A percentile compares a stretch with the other conserved stretches of the same genome.
These are phyloP conservation scores for Hassar affinis DNA, from an alignment of 2,113 vertebrate genomes.

Conservation along the genomic window DNA sequence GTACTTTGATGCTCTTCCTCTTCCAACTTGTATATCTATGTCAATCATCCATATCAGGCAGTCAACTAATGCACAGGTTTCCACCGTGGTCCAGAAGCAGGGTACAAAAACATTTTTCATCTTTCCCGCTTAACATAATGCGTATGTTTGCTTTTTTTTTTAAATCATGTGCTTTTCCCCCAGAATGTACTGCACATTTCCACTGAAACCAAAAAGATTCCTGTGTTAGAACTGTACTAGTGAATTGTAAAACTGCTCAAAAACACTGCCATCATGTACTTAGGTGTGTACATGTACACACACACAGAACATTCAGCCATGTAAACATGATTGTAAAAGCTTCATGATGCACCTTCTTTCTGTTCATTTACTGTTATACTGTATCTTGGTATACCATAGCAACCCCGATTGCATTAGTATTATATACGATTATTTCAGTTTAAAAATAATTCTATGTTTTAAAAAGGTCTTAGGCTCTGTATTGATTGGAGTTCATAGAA, in stretches of 20 bases:
- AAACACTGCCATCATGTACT: background rate
- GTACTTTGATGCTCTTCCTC: conserved; percentile 1
- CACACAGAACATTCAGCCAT: background rate
- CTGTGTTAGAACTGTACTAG: background rate
- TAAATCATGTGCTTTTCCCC: too few species aligned
- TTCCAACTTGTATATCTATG: conserved; percentile 27
- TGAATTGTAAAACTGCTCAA: background rate
- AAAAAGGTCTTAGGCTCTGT: background rate
- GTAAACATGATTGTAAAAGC: background rate
- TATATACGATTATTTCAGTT: background rate
- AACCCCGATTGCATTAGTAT: background rate
- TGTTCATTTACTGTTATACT: background rate
- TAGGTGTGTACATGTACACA: background rate
- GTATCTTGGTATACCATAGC: background rate
- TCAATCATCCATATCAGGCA: conserved; percentile 40
- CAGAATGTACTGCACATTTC: background rate
- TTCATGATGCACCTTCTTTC: background rate
- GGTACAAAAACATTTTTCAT: background rate
- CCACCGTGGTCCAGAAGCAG: background rate
- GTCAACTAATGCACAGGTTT: conserved; percentile 1
- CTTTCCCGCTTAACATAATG: background rate
- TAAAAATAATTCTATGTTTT: background rate
- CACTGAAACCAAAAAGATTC: background rate
- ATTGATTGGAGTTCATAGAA: background rate
- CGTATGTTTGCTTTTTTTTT: background rate